Conservation (phyloP, 2,113 vertebrate species). For the Suricata suricatta region DNA sequence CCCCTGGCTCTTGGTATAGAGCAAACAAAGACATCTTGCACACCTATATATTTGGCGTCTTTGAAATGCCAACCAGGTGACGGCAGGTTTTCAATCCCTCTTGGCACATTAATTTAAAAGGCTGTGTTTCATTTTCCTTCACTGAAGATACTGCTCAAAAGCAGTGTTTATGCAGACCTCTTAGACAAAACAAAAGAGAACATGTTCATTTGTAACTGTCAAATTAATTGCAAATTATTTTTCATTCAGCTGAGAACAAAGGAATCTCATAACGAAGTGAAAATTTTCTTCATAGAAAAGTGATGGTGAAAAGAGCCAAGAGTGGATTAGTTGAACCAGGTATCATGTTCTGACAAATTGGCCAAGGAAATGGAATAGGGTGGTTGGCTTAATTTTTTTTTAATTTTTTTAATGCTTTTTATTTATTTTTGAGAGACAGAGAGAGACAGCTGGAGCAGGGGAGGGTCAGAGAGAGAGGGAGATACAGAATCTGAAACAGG, state of each 20-base stretch:
- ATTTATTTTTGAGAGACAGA: no score
- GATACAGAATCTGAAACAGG: no score
- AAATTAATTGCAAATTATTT: constrained; percentile 71
- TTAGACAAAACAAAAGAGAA: constrained; percentile 63
- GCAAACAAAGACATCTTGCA: not conserved
- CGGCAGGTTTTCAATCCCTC: not conserved
- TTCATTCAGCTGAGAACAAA: constrained; percentile 65
- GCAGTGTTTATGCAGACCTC: constrained; percentile 42
- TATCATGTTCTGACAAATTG: constrained; percentile 32
- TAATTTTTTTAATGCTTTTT: no score
- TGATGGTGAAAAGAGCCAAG: constrained; percentile 6
- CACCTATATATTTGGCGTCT: not conserved
- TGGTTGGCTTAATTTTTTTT: constrained; percentile 21
- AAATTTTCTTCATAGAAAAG: constrained; percentile 11
- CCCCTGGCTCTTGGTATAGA: not conserved
- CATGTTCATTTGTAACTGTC: constrained; percentile 67
- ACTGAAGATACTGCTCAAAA: constrained; percentile 43
- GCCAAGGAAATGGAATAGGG: not conserved
- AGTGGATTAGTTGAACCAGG: constrained; percentile 35
- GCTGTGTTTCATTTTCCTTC: constrained; percentile 35
- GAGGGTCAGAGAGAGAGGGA: no score
- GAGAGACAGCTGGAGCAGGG: no score
- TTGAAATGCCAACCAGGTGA: not conserved
- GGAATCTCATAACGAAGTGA: constrained; percentile 30
- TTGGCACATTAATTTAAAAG: constrained; percentile 40